Percentiles rank a stretch among this genome's conserved stretches.
These are phyloP conservation scores for Neodon shergylaensis DNA, from an alignment of 2,113 vertebrate genomes.

Conservation along the genomic window DNA sequence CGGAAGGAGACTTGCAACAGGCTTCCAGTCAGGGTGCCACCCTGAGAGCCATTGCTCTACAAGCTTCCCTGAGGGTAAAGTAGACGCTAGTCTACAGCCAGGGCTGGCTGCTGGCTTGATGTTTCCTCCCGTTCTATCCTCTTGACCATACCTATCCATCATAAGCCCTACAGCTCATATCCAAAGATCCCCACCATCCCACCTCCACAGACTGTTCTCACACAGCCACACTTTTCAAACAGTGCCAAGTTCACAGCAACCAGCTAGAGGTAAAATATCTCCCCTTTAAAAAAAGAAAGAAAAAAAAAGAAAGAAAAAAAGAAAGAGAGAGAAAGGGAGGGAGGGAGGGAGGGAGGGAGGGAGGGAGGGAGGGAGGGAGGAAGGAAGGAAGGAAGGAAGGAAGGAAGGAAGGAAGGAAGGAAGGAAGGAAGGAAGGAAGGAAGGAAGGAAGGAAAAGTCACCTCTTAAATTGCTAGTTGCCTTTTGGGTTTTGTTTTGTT, in stretches of 20 bases:
- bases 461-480: neutral
- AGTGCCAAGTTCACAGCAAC: neutral
- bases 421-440: no score
- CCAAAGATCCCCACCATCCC: neutral
- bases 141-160: neutral
- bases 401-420: no score
- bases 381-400: no score
- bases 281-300: no score
- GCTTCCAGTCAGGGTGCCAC: neutral
- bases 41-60: neutral
- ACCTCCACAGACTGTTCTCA: neutral
- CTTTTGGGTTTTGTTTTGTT: neutral
- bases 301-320: no score
- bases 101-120: neutral
- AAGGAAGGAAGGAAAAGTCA: neutral
- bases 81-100: neutral
- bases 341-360: no score
- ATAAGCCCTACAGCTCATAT: neutral
- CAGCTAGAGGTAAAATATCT: neutral
- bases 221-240: neutral
- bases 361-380: no score
- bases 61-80: neutral
- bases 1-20: neutral
- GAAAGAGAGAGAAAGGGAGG: no score
- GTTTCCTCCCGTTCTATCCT: neutral